Percentiles rank a stretch among this genome's conserved stretches.
Evolutionary conservation across 2,888 invertebrate species (phyloP).

Genomic region (Dryomyza anilis): DNA sequence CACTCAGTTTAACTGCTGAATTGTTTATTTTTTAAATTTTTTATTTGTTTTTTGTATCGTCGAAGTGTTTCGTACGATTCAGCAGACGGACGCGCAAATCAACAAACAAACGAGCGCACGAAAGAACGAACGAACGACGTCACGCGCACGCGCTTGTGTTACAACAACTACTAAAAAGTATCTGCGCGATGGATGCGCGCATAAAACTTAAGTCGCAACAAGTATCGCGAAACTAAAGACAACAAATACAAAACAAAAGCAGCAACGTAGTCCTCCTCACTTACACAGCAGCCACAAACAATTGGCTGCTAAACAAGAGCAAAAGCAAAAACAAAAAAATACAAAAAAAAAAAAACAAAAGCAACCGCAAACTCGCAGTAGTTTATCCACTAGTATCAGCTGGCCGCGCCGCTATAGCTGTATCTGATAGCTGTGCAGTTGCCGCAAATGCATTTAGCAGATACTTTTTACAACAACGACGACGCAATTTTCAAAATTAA

Average conservation of each 20-base stretch:
- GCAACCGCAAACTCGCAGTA: not conserved
- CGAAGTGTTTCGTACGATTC: not conserved
- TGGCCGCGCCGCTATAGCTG: not conserved
- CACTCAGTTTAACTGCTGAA: too few relatives aligned
- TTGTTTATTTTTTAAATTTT: not conserved
- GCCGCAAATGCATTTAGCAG: not conserved
- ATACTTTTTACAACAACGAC: not conserved
- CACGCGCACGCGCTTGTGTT: constrained; percentile 54
- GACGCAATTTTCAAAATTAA: not conserved
- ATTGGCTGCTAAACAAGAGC: constrained; percentile 13
- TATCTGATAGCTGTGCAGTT: not conserved
- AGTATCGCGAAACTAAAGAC: constrained; percentile 2
- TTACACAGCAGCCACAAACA: constrained; percentile 17
- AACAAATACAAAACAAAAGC: not conserved
- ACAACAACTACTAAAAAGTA: constrained; percentile 47
- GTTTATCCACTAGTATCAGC: constrained; percentile 6
- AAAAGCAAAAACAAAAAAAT: constrained; percentile 19
- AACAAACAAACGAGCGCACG: constrained; percentile 2
- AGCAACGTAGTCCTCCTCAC: not conserved
- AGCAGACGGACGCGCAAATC: not conserved
- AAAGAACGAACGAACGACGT: constrained; percentile 38
- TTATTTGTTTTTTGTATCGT: not conserved
- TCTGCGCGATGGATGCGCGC: constrained; percentile 20
- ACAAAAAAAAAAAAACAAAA: constrained; percentile 5
- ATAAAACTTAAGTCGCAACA: constrained; percentile 20